Evolutionary conservation across 2,888 invertebrate species (phyloP), one percentile per base, ranked within the genome.

Genomic region (Hemithea aestivaria): DNA sequence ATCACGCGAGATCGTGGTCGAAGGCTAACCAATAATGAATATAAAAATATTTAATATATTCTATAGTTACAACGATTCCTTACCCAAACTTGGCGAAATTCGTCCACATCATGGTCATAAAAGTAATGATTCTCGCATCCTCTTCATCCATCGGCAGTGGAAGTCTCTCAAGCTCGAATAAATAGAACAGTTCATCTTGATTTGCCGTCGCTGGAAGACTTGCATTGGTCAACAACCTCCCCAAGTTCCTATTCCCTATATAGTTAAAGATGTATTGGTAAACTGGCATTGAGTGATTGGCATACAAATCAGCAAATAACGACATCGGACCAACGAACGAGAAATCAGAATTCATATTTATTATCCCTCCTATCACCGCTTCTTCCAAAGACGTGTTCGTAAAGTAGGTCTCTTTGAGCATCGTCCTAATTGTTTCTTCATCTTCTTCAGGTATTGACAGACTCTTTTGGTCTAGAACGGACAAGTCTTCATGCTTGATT

Each of bases 41-140:
- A n/a, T n/a, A n/a, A n/a, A n/a, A n/a, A n/a, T n/a, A n/a, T n/a
- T n/a, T n/a, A n/a, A n/a, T n/a, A n/a, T n/a, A n/a, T n/a, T n/a
- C n/a, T n/a, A n/a, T n/a, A n/a, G n/a, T n/a, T n/a, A n/a, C n/a
- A n/a, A n/a, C n/a, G n/a, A n/a, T n/a, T 11, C 59, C 79, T 73
- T 53, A 88, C 88, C 85, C 84, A 55, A 59, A 69, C 53, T 80
- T 87, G 5, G 87, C 87, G 31, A 88, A 88, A 41, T 85, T 82
- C 0, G 85, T 80, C 87, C 87, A 88, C 81, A 88, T 78, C 66
- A 75, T 77, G 0, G 87, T 79, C 83, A 88, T 80, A 16, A 84
- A 80, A 0, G 79, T 79, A 1, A 82, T 63, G 8, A 88, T 85
- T 20, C 78, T 69, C 0, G 83, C 81, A 7, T 88, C 88, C 10